These are phyloP conservation scores for Mionectes olivaceus DNA, from an alignment of 2,797 vertebrate genomes.

Conservation along the genomic window DNA sequence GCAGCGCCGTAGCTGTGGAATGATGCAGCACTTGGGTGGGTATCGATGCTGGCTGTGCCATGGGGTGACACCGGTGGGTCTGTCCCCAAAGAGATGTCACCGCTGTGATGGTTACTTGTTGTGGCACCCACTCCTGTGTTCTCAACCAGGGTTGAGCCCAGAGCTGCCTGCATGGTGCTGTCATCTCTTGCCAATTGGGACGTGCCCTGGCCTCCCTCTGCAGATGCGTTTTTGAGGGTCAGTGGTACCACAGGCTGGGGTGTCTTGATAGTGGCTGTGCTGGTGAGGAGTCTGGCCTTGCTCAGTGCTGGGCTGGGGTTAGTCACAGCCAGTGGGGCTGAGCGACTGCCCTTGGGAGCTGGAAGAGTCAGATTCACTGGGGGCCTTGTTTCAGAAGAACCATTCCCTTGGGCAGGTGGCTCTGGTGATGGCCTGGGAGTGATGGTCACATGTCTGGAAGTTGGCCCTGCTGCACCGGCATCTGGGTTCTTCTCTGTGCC, in stretches of 20 bases:
- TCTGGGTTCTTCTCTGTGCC: not conserved
- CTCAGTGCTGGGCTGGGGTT: rapidly evolving
- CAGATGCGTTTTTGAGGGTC: rapidly evolving
- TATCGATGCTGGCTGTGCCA: rapidly evolving
- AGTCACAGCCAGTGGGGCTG: rapidly evolving
- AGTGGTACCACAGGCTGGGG: rapidly evolving
- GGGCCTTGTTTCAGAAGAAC: not conserved
- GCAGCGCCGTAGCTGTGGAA: not conserved
- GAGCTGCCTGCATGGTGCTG: not conserved
- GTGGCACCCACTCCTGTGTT: rapidly evolving
- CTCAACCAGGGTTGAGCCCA: rapidly evolving
- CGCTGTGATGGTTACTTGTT: rapidly evolving
- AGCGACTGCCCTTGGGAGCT: rapidly evolving
- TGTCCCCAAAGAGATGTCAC: not conserved
- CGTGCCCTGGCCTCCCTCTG: rapidly evolving
- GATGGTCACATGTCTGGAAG: rapidly evolving
- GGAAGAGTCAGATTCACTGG: not conserved
- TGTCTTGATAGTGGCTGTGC: rapidly evolving
- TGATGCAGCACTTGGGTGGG: rapidly evolving
- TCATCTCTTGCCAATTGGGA: not conserved
- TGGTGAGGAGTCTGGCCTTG: not conserved
- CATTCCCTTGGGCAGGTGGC: not conserved
- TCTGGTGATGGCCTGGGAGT: not conserved
- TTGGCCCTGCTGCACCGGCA: rapidly evolving
- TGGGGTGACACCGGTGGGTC: rapidly evolving